A percentile compares a stretch with the other conserved stretches of the same genome.
phyloP scores from a whole-genome alignment of 1,140 invertebrate species.

The Drosophila melanica region DNA sequence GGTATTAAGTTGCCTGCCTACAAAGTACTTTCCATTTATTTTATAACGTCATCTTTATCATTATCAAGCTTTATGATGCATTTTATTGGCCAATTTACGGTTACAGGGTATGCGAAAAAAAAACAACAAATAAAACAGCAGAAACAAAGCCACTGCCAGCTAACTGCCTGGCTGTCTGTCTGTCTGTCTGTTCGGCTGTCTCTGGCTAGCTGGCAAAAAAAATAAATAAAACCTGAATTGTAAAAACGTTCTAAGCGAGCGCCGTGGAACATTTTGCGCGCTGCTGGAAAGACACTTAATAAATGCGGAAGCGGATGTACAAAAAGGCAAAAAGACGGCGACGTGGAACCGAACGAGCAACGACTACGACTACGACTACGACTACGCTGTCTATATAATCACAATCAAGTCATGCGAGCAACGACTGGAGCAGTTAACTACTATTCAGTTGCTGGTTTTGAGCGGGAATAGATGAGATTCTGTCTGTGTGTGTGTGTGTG shows the following conservation, averaged over 20 bases:
- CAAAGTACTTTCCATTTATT: no score
- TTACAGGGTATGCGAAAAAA: conserved; percentile 36
- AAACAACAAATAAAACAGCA: conserved; percentile 23
- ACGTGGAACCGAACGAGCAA: conserved; percentile 13
- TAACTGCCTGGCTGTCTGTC: neutral
- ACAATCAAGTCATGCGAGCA: conserved; percentile 78
- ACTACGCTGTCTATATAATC: conserved; percentile 50
- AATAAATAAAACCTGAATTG: conserved; percentile 77
- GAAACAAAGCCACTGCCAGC: conserved; percentile 13
- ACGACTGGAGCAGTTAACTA: conserved; percentile 28
- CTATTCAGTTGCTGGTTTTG: neutral
- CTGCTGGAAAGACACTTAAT: conserved; percentile 81
- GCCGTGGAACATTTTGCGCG: conserved; percentile 65
- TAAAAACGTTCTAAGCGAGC: conserved; percentile 78
- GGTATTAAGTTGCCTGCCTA: no score
- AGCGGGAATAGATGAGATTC: conserved; percentile 8
- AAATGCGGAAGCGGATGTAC: conserved; percentile 84
- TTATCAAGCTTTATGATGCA: neutral
- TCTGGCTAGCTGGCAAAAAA: conserved; percentile 26
- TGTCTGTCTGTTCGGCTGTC: neutral
- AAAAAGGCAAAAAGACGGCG: conserved; percentile 33
- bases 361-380: conserved; percentile 2
- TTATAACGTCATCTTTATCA: neutral
- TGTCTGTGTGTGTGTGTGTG: neutral
- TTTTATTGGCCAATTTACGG: neutral